These are phyloP conservation scores for Mesocricetus auratus DNA, from an alignment of 2,113 vertebrate genomes.

Conservation along the genomic window DNA sequence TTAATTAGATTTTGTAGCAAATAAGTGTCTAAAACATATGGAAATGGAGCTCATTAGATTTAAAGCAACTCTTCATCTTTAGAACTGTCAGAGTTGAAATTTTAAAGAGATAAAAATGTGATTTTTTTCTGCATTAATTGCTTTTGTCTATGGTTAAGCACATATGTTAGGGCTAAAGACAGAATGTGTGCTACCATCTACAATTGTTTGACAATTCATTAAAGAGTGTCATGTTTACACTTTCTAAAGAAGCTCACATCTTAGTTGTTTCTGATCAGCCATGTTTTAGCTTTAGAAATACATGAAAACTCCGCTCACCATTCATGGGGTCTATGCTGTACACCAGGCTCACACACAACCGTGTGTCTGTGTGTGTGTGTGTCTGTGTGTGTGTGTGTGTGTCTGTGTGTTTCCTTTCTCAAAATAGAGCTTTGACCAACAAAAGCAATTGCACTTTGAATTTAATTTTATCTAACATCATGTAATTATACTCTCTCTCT, in stretches of 20 bases:
- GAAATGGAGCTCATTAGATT: slow-evolving; percentile 60
- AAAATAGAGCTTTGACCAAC: neutral
- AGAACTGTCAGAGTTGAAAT: slow-evolving; percentile 65
- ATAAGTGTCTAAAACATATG: slow-evolving; percentile 67
- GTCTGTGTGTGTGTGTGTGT: no score
- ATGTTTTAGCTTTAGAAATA: neutral
- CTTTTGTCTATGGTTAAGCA: slow-evolving; percentile 61
- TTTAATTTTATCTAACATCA: slow-evolving; percentile 27
- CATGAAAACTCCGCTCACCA: neutral
- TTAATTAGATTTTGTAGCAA: slow-evolving; percentile 78
- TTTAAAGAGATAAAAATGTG: slow-evolving; percentile 61
- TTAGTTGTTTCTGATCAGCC: neutral
- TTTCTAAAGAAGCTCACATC: neutral
- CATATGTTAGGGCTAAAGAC: slow-evolving; percentile 33
- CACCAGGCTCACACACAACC: neutral
- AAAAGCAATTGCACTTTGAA: slow-evolving; percentile 5
- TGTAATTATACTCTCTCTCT: neutral
- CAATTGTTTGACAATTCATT: slow-evolving; percentile 62
- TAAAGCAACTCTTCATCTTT: slow-evolving; percentile 60
- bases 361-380: neutral
- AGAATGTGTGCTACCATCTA: slow-evolving; percentile 53
- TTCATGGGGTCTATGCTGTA: neutral
- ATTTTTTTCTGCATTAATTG: slow-evolving; percentile 60
- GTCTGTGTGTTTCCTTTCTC: neutral
- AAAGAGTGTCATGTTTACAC: neutral